Evolutionary conservation across 2,888 invertebrate genomes (phyloP), one percentile per base, ranked within the genome.

Genomic region (Dysmachus trigonus): DNA sequence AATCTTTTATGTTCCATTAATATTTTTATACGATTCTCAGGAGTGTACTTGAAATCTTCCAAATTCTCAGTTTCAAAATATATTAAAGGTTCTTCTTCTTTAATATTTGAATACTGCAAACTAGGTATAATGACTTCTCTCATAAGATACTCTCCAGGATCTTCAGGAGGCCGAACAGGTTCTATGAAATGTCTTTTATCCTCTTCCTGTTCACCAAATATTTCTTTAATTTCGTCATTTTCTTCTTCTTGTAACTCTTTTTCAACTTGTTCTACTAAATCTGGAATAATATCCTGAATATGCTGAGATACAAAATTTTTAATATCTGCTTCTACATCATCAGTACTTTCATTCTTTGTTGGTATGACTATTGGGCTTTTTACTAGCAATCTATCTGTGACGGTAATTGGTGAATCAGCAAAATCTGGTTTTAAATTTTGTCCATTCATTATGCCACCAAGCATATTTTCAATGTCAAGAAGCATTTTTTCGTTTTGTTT

Each of bases 221-320:
- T 82, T 41, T 86, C 74, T n/a, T 77, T 31, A 31, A 35, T 53
- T 38, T 85, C 85, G 1, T 86, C 47, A 4, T 87, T 88, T 3
- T 87, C 88, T 41, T 88, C 86, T 62, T 90, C 91, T 88, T 90
- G 89, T 0, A 92, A 88, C 62, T 92, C 92, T 62, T 90, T 90
- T 79, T 91, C 91, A 0, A 92, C 92, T 86, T 92, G 92, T 35
- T 91, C 91, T 2, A 92, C 92, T 8, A 92, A 87, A 87, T 92
- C 91, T 0, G 92, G 92, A 10, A 91, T 90, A 85, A 92, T 91
- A 22, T 92, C 92, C 82, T 92, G 92, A 81, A 92, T 92, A 53
- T 92, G 92, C 72, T 92, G 91, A 90, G 92, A 91, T 1, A 92
- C 91, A 88, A 92, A 92, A 86, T 89, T 91, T 87, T 90, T 91